phyloP scores from a whole-genome alignment of 2,888 invertebrate species.

The Ophion ventricosus region DNA sequence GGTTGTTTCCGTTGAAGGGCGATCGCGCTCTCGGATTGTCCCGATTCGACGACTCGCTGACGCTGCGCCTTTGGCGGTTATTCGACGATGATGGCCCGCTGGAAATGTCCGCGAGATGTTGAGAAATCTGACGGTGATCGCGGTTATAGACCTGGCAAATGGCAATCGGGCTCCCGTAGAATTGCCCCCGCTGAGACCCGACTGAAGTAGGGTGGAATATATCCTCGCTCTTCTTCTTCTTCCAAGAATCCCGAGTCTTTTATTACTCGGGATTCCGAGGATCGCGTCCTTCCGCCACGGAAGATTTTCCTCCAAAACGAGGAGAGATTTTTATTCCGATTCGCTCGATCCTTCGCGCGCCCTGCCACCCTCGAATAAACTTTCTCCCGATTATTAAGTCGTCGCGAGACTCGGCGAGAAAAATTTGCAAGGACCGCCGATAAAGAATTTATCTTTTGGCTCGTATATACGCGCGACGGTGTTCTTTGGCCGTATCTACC shows the following conservation, averaged over 20 bases:
- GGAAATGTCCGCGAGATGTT: background rate
- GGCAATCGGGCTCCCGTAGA: slow-evolving; percentile 68
- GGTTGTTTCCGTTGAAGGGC: background rate
- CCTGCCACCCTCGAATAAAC: background rate
- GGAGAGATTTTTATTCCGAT: slow-evolving; percentile 50
- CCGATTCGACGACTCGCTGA: slow-evolving; percentile 75
- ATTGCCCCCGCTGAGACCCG: slow-evolving; percentile 40
- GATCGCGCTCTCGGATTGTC: slow-evolving; percentile 15
- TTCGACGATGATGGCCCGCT: slow-evolving; percentile 68
- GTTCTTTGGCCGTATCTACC: background rate
- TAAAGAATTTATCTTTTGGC: background rate
- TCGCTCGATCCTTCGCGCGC: background rate
- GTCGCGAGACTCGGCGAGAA: background rate
- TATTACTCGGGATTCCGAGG: slow-evolving; percentile 55
- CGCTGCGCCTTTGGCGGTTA: slow-evolving; percentile 72
- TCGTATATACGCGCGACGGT: background rate
- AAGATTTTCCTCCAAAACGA: slow-evolving; percentile 68
- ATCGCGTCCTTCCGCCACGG: slow-evolving; percentile 5
- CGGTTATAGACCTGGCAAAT: slow-evolving; percentile 66
- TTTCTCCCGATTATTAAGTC: no score
- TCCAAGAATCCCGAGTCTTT: slow-evolving; percentile 19
- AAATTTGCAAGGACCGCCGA: background rate
- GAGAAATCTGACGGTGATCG: slow-evolving; percentile 68
- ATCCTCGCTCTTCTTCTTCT: slow-evolving; percentile 40
- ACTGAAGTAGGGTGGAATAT: slow-evolving; percentile 58